These are phyloP conservation scores for Brachyhypopomus occidentalis DNA, from an alignment of 2,113 vertebrate genomes.

Conservation along the genomic window DNA sequence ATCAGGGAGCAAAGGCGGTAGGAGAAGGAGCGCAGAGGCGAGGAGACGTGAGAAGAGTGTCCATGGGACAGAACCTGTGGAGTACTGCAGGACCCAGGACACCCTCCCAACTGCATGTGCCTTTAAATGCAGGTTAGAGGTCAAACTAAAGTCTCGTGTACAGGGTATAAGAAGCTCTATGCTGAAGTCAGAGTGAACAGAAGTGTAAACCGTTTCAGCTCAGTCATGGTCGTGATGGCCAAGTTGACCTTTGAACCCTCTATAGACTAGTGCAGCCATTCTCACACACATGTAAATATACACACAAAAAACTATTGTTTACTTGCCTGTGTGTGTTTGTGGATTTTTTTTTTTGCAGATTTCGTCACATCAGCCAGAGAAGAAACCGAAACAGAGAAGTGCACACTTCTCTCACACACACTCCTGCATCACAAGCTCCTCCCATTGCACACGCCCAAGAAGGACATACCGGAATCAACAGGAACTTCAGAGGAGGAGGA, in stretches of 20 bases:
- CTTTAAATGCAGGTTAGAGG: constrained; percentile 11
- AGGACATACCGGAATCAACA: neutral
- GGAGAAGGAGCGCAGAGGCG: neutral
- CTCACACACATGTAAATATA: too few species aligned
- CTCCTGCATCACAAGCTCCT: neutral
- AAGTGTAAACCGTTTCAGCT: too few species aligned
- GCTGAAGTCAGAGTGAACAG: too few species aligned
- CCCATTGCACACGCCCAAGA: neutral
- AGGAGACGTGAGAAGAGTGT: neutral
- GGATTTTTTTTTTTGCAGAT: neutral
- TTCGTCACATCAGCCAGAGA: neutral
- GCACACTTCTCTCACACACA: neutral
- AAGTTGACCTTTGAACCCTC: too few species aligned
- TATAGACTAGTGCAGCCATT: too few species aligned
- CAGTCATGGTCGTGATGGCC: too few species aligned
- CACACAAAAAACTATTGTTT: neutral
- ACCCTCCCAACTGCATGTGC: neutral
- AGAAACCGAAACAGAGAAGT: neutral
- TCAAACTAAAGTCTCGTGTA: neutral
- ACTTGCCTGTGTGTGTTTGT: neutral
- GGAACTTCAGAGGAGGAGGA: constrained; percentile 57
- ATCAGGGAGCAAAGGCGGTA: neutral
- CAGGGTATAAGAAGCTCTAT: too few species aligned
- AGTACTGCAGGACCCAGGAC: neutral
- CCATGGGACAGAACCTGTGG: neutral